Evolutionary conservation across 2,888 invertebrate species (phyloP), one percentile per base, ranked within the genome.

Genomic region (Tetragonula carbonaria): DNA sequence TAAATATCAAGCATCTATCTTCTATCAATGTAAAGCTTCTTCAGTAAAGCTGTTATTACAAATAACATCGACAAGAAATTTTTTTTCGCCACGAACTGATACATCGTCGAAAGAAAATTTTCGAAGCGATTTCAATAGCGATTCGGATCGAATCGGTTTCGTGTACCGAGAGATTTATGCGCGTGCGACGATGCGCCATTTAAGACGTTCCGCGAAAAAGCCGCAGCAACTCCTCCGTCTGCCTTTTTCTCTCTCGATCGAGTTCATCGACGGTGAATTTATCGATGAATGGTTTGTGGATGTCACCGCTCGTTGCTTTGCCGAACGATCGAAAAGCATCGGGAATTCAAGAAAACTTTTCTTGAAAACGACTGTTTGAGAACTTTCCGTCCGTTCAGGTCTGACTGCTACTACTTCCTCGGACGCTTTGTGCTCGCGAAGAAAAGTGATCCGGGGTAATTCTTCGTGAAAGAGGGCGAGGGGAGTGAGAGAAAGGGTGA

Each of bases 141-240:
- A 38, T 8, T 38, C 38, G 38, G 38, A 38, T 38, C 38, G 38
- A 38, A 6, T 38, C 38, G 8, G 8, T 38, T 38, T 6, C 6
- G 8, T 38, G 8, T 38, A 28, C 8, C 8, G 38, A 38, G 1
- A 38, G 71, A 72, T 59, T 45, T 45, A 45, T 18, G 3, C 72
- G 13, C 23, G 59, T 72, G 28, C 28, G 45, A 45, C 38, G 71
- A 71, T 59, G 45, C 57, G 45, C 59, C 18, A 14, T 72, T 72
- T 28, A 23, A 62, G 28, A 59, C 13, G 72, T 72, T 59, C 59
- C 72, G 38, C 28, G 28, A 28, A 28, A 45, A 45, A 18, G 18
- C 45, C 59, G 45, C 45, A 45, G 23, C 16, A 72, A 18, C 38
- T 68, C 21, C 18, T 1, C 68, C 28, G 18, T 0, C 51, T 59